Evolutionary conservation across 2,113 vertebrate genomes (phyloP).

Genomic region (Silurus asotus): DNA sequence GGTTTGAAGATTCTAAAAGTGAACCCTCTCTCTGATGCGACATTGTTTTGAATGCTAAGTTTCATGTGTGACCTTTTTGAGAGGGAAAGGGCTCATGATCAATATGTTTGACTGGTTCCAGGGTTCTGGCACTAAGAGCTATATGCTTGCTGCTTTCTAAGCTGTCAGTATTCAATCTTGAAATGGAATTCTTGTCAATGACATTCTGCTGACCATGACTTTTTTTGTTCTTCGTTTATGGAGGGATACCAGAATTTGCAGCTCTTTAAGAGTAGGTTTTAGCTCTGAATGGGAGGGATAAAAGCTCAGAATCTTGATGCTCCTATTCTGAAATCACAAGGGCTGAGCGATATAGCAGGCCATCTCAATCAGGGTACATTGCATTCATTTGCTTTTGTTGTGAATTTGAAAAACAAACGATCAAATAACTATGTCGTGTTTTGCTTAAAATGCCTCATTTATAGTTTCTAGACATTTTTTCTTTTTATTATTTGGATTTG

Average conservation of each 20-base stretch:
- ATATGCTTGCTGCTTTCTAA: background rate
- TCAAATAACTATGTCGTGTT: too few relatives aligned
- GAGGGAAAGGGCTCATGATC: constrained; percentile 37
- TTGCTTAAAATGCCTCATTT: too few relatives aligned
- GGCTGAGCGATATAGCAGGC: background rate
- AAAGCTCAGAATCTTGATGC: background rate
- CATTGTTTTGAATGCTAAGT: constrained; percentile 11
- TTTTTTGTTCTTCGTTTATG: background rate
- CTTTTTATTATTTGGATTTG: too few relatives aligned
- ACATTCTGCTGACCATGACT: background rate
- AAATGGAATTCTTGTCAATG: background rate
- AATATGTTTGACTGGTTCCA: constrained; percentile 54
- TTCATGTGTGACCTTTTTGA: constrained; percentile 13
- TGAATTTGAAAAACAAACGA: too few relatives aligned
- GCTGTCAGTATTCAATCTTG: background rate
- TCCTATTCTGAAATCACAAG: background rate
- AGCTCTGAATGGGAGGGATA: background rate
- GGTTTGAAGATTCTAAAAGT: background rate
- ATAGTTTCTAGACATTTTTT: too few relatives aligned
- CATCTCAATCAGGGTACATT: background rate
- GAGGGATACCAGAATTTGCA: background rate
- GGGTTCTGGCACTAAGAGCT: constrained; percentile 16
- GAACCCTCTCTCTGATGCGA: background rate
- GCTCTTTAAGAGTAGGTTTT: background rate
- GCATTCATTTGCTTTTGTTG: too few relatives aligned